These are phyloP conservation scores for Falco punctatus DNA, from an alignment of 2,113 vertebrate genomes.

Conservation along the genomic window DNA sequence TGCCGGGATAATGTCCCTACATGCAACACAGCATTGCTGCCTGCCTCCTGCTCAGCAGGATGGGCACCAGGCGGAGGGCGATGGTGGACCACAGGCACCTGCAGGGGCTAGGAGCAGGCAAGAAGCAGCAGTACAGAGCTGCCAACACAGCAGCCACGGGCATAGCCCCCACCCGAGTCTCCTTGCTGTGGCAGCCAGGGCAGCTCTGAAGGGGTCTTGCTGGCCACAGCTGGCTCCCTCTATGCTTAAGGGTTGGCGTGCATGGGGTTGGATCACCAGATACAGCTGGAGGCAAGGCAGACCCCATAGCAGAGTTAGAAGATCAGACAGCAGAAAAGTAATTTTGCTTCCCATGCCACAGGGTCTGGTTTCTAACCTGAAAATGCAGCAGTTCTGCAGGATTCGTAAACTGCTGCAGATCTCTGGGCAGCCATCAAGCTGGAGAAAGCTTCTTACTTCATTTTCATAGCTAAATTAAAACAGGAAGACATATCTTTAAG, in stretches of 20 bases:
- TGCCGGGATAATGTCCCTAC: not conserved
- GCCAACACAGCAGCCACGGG: not conserved
- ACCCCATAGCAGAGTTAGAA: not conserved
- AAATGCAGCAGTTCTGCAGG: slow-evolving; percentile 35
- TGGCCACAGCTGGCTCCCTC: not conserved
- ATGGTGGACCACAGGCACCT: not conserved
- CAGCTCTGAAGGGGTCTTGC: not conserved
- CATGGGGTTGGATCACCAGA: not conserved
- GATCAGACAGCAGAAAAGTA: not conserved
- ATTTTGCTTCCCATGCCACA: not conserved
- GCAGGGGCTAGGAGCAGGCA: not conserved
- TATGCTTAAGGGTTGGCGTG: not conserved
- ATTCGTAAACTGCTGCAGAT: not conserved
- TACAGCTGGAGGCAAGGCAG: not conserved
- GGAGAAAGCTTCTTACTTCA: not conserved
- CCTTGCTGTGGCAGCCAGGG: not conserved
- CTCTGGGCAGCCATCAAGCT: not conserved
- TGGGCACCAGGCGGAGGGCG: not conserved
- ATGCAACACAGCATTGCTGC: not conserved
- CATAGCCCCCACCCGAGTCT: not conserved
- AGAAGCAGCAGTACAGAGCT: not conserved
- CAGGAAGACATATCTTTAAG: not conserved
- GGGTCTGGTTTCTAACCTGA: slow-evolving; percentile 41
- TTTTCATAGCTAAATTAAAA: slow-evolving; percentile 54
- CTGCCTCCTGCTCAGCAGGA: not conserved